Base-by-base conservation (phyloP, 2,888 invertebrate genomes). In the Melieria omissa region DNA sequence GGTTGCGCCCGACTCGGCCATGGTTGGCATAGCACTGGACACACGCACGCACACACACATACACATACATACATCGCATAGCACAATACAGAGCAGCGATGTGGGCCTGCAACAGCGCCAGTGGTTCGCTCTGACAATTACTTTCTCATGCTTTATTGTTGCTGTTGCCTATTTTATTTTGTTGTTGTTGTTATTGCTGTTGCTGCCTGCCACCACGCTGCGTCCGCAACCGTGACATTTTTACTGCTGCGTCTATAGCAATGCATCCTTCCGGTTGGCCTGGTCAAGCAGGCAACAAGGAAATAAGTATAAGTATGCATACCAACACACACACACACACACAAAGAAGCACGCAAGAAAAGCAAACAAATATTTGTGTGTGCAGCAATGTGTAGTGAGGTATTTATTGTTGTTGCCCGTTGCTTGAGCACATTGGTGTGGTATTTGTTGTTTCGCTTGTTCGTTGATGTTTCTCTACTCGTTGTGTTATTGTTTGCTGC, bases 181-280 rank as follows among this genome's bases (percentile, higher is more conserved):
- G n/a, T n/a, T n/a, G n/a, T n/a, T n/a, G 29, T 29, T 29, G 29
- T 29, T 29, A 2, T 29, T 29, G 29, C 29, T 29, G 29, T 29
- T 29, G 29, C 29, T 29, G 29, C 29, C 3, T 2, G 3, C 29
- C 29, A 29, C 29, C 29, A 29, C 29, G 2, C 29, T 29, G 29
- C 29, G 29, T 29, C 29, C 29, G 29, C 29, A 29, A 3, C 29
- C 29, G 29, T 29, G 29, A 29, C 29, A 29, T 29, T 29, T 29
- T 42, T 61, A 10, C 41, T 73, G 73, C 61, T 72, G 49, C 54
- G 73, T 64, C 54, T 66, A 71, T 55, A 60, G 49, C 41, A 29
- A 29, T 29, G 29, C 29, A 54, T 68, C 71, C 49, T 57, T 75
- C 46, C 42, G 60, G 45, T 66, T 42, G 61, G 12, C n/a, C 45